Percentiles rank a stretch among this genome's conserved stretches.
phyloP scores from a whole-genome alignment of 2,113 vertebrate species.

The Rhadina sibilatrix region DNA sequence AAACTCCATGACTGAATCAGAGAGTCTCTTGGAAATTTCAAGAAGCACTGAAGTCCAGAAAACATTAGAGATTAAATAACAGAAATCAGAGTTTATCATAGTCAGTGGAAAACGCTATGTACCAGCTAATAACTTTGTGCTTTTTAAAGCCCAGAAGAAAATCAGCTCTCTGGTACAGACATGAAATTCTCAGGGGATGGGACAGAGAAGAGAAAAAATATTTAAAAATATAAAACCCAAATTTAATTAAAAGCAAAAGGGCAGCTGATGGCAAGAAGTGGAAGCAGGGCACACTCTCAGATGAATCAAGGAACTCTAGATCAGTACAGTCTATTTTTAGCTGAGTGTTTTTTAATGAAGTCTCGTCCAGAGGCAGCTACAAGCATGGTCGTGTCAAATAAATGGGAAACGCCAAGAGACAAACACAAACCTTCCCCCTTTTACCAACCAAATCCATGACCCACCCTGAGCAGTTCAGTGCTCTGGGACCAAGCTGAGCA shows the following conservation, averaged over 20 bases:
- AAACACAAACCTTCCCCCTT: background rate
- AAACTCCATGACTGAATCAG: background rate
- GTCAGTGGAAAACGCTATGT: background rate
- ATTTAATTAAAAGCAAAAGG: slow-evolving; percentile 36
- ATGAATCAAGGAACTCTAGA: background rate
- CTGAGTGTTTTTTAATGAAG: slow-evolving; percentile 12
- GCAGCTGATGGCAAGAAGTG: background rate
- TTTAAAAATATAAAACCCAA: background rate
- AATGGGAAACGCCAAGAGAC: background rate
- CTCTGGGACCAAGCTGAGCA: background rate
- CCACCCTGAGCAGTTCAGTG: background rate
- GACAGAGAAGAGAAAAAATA: background rate
- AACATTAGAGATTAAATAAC: background rate
- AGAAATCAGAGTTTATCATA: background rate
- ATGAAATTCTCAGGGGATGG: accelerated
- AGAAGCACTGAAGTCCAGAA: background rate
- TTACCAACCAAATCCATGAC: accelerated
- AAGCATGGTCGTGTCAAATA: background rate
- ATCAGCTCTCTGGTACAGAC: background rate
- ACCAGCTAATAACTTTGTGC: background rate
- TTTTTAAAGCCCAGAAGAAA: background rate
- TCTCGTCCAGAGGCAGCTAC: background rate
- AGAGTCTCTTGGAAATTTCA: background rate
- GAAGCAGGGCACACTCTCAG: background rate
- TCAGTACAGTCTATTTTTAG: background rate